These are phyloP conservation scores for Paratilapia polleni DNA, from an alignment of 2,113 vertebrate genomes.

Conservation along the genomic window DNA sequence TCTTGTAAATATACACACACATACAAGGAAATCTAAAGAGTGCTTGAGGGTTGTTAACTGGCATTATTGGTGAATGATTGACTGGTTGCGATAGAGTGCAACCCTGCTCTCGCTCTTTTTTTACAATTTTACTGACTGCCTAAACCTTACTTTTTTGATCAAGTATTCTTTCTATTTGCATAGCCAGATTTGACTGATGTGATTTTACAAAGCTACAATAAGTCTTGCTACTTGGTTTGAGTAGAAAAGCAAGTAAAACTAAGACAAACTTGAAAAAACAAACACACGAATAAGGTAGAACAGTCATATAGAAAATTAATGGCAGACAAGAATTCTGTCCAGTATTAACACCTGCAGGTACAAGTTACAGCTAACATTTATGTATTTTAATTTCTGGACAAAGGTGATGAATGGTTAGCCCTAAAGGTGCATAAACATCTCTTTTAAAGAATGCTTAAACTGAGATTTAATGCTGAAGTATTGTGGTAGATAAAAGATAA, in stretches of 20 bases:
- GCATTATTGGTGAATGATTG: slow-evolving; percentile 72
- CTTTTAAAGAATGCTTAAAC: not conserved
- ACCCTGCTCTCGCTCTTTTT: not conserved
- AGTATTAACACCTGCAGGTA: not conserved
- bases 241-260: not conserved
- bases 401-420: not conserved
- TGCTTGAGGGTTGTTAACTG: slow-evolving; percentile 57
- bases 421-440: not conserved
- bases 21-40: slow-evolving; percentile 34
- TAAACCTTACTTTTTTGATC: slow-evolving; percentile 22
- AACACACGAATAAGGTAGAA: not conserved
- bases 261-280: not conserved
- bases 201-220: not conserved
- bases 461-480: slow-evolving; percentile 2
- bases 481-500: not conserved
- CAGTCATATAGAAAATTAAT: not conserved
- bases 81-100: slow-evolving; percentile 46
- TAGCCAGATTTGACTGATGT: not conserved
- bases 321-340: not conserved
- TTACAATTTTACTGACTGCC: not conserved
- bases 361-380: not conserved
- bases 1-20: slow-evolving; percentile 56
- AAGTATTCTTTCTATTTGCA: not conserved
- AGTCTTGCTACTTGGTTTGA: not conserved
- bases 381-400: not conserved